Evolutionary conservation across 2,797 vertebrate species (phyloP).

Genomic region (Sebastes flavidus): DNA sequence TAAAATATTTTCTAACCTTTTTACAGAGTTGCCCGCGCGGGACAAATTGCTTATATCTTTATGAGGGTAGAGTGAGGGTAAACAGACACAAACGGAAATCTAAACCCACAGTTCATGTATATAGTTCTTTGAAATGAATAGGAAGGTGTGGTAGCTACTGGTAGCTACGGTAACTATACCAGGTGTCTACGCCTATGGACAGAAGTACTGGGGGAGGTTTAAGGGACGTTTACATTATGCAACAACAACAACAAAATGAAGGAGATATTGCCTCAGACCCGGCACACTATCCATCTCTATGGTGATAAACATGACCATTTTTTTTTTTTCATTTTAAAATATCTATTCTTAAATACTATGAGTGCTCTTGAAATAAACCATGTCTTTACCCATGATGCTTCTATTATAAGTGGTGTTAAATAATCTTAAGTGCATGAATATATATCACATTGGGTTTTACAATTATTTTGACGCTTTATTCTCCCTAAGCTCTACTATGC

Average conservation of each 20-base stretch:
- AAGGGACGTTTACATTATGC: constrained; percentile 73
- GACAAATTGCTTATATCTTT: constrained; percentile 88
- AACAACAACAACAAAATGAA: constrained; percentile 79
- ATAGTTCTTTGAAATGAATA: constrained; percentile 69
- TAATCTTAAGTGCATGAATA: constrained; percentile 80
- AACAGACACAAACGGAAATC: constrained; percentile 74
- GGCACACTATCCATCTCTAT: constrained; percentile 78
- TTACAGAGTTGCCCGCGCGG: constrained; percentile 88
- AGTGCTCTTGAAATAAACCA: constrained; percentile 82
- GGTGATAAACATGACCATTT: constrained; percentile 71
- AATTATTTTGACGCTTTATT: constrained; percentile 74
- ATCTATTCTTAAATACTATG: constrained; percentile 83
- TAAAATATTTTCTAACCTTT: constrained; percentile 87
- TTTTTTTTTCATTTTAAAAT: constrained; percentile 81
- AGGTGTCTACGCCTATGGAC: constrained; percentile 71
- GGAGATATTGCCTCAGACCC: constrained; percentile 83
- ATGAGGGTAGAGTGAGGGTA: constrained; percentile 84
- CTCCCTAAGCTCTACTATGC: constrained; percentile 51
- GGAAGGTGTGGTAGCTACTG: constrained; percentile 72
- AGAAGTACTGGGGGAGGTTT: constrained; percentile 60
- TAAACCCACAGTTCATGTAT: constrained; percentile 73
- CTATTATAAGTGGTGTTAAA: constrained; percentile 77
- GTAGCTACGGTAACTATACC: constrained; percentile 68
- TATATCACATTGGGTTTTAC: constrained; percentile 81
- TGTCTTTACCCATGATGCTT: constrained; percentile 73